phyloP scores from a whole-genome alignment of 2,797 vertebrate species.

The Trachurus trachurus region DNA sequence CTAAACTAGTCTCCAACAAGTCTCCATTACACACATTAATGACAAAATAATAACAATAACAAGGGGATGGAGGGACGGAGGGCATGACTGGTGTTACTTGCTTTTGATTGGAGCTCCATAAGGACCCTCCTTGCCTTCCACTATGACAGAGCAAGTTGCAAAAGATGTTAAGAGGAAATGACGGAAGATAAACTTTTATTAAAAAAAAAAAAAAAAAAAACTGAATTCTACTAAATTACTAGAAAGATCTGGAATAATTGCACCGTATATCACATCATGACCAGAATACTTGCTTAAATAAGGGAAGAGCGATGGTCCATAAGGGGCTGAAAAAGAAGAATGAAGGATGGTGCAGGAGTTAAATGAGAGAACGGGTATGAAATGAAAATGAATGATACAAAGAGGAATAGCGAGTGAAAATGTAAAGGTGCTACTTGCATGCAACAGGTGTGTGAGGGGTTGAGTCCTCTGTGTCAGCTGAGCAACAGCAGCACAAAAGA shows the following conservation, averaged over 20 bases:
- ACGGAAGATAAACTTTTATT: constrained; percentile 13
- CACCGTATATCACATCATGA: constrained; percentile 17
- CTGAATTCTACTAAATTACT: constrained; percentile 13
- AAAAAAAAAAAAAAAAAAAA: background rate
- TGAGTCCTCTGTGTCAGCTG: constrained; percentile 83
- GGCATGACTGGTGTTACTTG: constrained; percentile 78
- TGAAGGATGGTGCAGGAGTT: constrained; percentile 29
- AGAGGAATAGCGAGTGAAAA: constrained; percentile 43
- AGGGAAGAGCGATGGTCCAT: constrained; percentile 66
- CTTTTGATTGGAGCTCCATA: constrained; percentile 80
- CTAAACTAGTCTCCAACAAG: constrained; percentile 10
- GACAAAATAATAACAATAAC: constrained; percentile 4
- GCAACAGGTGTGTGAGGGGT: constrained; percentile 77
- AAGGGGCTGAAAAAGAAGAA: constrained; percentile 73
- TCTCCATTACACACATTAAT: constrained; percentile 2
- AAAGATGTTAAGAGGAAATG: constrained; percentile 46
- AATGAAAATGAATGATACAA: constrained; percentile 20
- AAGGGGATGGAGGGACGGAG: constrained; percentile 14
- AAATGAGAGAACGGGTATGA: constrained; percentile 14
- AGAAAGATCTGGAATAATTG: background rate
- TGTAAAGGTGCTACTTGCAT: constrained; percentile 82
- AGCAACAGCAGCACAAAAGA: constrained; percentile 61
- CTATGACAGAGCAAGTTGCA: constrained; percentile 67
- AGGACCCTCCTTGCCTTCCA: constrained; percentile 76
- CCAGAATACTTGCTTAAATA: constrained; percentile 82